phyloP scores from a whole-genome alignment of 2,113 vertebrate genomes.

The Protomyctophum bolini region DNA sequence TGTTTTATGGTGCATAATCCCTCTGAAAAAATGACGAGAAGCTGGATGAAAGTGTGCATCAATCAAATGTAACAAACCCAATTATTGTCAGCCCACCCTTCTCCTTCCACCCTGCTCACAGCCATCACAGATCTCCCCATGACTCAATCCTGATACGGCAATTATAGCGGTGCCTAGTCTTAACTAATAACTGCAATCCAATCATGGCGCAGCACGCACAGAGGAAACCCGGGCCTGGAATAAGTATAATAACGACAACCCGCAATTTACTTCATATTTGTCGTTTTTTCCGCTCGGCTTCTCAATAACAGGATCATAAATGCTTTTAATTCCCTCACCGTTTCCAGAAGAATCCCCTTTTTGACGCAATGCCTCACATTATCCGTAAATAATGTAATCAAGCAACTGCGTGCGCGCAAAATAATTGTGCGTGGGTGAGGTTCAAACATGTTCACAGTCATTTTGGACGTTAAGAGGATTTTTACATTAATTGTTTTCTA shows the following conservation, averaged over 20 bases:
- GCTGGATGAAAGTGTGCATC: constrained; percentile 66
- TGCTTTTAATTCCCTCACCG: constrained; percentile 31
- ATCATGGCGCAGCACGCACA: constrained; percentile 61
- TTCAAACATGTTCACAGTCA: not conserved
- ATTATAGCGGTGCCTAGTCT: constrained; percentile 67
- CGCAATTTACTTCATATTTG: constrained; percentile 63
- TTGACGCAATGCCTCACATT: constrained; percentile 14
- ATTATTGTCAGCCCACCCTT: constrained; percentile 67
- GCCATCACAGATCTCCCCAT: constrained; percentile 62
- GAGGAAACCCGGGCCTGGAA: constrained; percentile 46
- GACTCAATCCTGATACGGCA: constrained; percentile 68
- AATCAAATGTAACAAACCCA: constrained; percentile 74
- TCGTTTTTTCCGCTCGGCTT: constrained; percentile 48
- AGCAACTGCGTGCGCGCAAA: not conserved
- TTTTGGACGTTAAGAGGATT: not conserved
- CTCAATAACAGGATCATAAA: constrained; percentile 45
- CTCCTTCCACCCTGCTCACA: constrained; percentile 45
- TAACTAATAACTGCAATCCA: constrained; percentile 75
- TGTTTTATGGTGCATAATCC: constrained; percentile 73
- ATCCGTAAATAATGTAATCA: not conserved
- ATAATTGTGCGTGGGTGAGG: not conserved
- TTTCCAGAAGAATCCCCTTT: not conserved
- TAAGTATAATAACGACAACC: constrained; percentile 64
- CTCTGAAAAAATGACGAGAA: constrained; percentile 65
- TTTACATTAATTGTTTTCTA: not conserved